A percentile compares a stretch with the other conserved stretches of the same genome.
Conservation (phyloP, 2,113 vertebrate genomes). For the Leucoraja erinaceus region DNA sequence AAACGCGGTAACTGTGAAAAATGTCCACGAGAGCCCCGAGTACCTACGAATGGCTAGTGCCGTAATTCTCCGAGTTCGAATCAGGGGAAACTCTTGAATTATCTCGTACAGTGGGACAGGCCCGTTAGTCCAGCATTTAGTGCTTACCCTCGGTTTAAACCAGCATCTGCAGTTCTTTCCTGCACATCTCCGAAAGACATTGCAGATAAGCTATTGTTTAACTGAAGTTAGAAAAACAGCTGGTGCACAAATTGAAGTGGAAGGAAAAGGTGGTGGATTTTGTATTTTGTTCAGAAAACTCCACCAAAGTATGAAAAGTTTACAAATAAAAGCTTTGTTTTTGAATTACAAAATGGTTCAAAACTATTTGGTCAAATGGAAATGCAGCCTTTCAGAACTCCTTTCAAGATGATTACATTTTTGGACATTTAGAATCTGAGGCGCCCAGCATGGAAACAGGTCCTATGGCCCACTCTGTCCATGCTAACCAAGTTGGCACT, state of each 20-base stretch:
- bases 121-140: too few species aligned
- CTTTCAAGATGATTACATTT: neutral
- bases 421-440: neutral
- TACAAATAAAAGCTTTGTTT: neutral
- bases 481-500: too few species aligned
- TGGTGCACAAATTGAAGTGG: neutral
- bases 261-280: neutral
- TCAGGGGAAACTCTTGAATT: too few species aligned
- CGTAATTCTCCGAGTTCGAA: too few species aligned
- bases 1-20: too few species aligned
- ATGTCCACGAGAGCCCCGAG: too few species aligned
- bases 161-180: too few species aligned
- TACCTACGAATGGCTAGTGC: too few species aligned
- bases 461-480: too few species aligned
- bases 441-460: too few species aligned
- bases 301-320: neutral
- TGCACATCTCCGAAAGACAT: neutral
- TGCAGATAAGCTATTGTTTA: constrained; percentile 20
- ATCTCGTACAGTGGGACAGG: too few species aligned
- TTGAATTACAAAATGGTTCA: neutral
- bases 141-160: too few species aligned
- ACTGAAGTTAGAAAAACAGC: neutral
- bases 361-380: neutral
- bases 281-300: neutral
- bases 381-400: neutral